Evolutionary conservation across 2,888 invertebrate species (phyloP), one percentile per base, ranked within the genome.

Genomic region (Leptinotarsa tumamoca): DNA sequence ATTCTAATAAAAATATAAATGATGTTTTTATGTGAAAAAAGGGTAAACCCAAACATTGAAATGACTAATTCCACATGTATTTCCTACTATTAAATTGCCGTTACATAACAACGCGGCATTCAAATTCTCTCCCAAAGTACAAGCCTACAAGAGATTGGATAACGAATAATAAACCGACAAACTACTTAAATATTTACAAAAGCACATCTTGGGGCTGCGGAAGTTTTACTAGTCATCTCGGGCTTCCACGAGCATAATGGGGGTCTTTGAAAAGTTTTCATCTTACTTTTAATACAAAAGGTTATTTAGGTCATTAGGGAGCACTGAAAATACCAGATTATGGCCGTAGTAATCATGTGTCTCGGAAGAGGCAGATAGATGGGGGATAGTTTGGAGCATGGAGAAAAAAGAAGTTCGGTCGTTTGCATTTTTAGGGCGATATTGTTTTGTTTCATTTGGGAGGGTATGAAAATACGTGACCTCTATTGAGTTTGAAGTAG

Each of bases 171-270:
- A 70, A 75, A 75, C 71, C 74, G 71, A 68, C 66, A 51, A 76
- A 78, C 73, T 76, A 74, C 72, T 78, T 76, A 78, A 76, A 78
- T 78, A 78, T 78, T 78, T 72, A 78, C 76, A 78, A 76, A 76
- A 70, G 78, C 68, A 54, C 67, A 73, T 76, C 76, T 77, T 71
- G 76, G 58, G 49, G 70, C 52, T 71, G 72, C 74, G 72, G 74
- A 76, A 78, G 76, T 78, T 78, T 73, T 69, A 74, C 71, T 73
- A 73, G 69, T 72, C 74, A 63, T 72, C 72, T 74, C 71, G 56
- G 67, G 73, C 73, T 74, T 74, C 71, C 74, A 56, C 14, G 67
- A 50, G 54, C 49, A 71, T 76, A 73, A 76, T 71, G 66, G 71
- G 71, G 63, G 69, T 73, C 76, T 74, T 70, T 52, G 43, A 27